Evolutionary conservation across 2,888 invertebrate species (phyloP).

Genomic region (Gasteruption jaculator): DNA sequence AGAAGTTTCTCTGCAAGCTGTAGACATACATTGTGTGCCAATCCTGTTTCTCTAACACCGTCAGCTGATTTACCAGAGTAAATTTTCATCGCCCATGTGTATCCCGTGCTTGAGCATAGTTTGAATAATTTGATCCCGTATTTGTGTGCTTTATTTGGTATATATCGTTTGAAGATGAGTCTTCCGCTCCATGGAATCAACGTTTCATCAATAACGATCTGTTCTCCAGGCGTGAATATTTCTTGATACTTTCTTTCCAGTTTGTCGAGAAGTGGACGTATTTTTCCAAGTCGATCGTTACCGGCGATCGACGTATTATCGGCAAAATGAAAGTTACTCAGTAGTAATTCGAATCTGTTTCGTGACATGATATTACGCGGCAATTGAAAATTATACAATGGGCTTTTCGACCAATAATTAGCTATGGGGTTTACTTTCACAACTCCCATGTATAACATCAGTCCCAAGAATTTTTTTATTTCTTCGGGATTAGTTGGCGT

Average conservation of each 20-base stretch:
- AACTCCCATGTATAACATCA: conserved; percentile 20
- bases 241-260: conserved; percentile 18
- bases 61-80: conserved; percentile 22
- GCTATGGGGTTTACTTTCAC: conserved; percentile 17
- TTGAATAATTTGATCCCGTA: conserved; percentile 29
- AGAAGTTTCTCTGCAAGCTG: conserved; percentile 14
- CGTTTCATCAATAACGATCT: conserved; percentile 30
- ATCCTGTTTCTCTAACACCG: conserved; percentile 14
- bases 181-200: conserved; percentile 29
- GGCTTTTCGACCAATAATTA: conserved; percentile 19
- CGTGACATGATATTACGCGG: conserved; percentile 16
- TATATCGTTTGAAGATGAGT: conserved; percentile 30
- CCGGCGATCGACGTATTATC: conserved; percentile 15
- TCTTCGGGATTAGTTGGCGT: conserved; percentile 24
- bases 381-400: conserved; percentile 17
- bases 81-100: conserved; percentile 23
- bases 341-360: conserved; percentile 20
- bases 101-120: conserved; percentile 23
- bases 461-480: conserved; percentile 26
- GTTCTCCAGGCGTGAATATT: conserved; percentile 15
- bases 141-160: conserved; percentile 26
- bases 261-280: conserved; percentile 17
- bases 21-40: conserved; percentile 15
- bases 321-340: conserved; percentile 18
- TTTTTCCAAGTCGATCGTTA: conserved; percentile 18